These are phyloP conservation scores for Oncorhynchus kisutch DNA, from an alignment of 2,113 vertebrate genomes.

Conservation along the genomic window DNA sequence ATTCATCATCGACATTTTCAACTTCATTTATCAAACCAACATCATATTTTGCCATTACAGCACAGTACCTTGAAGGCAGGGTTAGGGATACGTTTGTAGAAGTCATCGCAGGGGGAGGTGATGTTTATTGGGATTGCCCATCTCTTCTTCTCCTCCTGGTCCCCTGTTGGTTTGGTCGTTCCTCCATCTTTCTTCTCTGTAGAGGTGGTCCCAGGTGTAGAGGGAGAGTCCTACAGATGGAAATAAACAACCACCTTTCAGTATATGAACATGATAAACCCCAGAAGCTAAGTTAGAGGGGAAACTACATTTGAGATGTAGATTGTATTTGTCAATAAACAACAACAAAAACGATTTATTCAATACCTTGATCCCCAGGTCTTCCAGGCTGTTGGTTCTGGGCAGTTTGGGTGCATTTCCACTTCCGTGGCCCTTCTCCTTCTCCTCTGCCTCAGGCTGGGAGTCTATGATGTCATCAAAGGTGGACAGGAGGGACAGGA, in stretches of 20 bases:
- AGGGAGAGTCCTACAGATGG: constrained; percentile 51
- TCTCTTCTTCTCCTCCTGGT: constrained; percentile 71
- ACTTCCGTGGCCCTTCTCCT: constrained; percentile 39
- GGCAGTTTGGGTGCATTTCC: constrained; percentile 54
- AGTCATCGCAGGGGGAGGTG: constrained; percentile 81
- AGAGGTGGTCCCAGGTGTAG: constrained; percentile 31
- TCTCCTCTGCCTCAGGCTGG: constrained; percentile 65
- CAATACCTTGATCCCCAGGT: constrained; percentile 81
- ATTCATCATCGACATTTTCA: not conserved
- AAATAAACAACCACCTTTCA: not conserved
- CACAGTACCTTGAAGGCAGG: constrained; percentile 81
- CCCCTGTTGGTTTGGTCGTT: constrained; percentile 45
- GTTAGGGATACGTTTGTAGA: constrained; percentile 86
- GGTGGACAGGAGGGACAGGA: constrained; percentile 78
- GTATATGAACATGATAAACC: not conserved
- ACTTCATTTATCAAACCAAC: not conserved
- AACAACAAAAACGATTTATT: not conserved
- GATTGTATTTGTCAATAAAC: not conserved
- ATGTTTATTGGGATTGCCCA: constrained; percentile 87
- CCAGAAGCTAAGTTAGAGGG: not conserved
- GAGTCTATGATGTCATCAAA: constrained; percentile 73
- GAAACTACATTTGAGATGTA: not conserved
- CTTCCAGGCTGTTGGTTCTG: constrained; percentile 85
- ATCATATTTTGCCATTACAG: not conserved
- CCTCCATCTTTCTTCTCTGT: constrained; percentile 39